Evolutionary conservation across 1,140 invertebrate species (phyloP), one percentile per base, ranked within the genome.

Genomic region (Drosophila persimilis): DNA sequence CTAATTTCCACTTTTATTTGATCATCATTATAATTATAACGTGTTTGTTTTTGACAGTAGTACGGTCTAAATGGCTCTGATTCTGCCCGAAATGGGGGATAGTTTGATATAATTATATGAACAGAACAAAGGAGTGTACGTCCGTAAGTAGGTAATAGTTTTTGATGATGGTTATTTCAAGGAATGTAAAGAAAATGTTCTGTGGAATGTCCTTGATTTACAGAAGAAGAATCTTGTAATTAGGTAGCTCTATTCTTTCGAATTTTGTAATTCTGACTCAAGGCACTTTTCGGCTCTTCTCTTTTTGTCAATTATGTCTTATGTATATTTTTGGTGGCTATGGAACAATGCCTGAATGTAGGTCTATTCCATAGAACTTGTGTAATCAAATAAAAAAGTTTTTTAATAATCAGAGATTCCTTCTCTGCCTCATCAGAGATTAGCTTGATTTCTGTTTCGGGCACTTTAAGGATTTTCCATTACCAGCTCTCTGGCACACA

Each of bases 21-120:
- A 66, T 59, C 50, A 43, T 67, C 29, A 52, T 67, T 61, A 73
- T 73, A 73, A 63, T 73, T 57, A 52, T 63, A 45, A 47, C 63
- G 35, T 51, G 57, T 45, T 72, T 54, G 57, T 56, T 63, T 50
- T 73, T 47, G 35, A 35, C 58, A 41, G 57, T 43, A 13, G 55
- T 54, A 39, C 35, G 41, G 47, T 35, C 31, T 51, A 60, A 60
- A 71, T 60, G 55, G 31, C 17, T 41, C 2, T 2, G n/a, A 70
- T 47, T 7, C 43, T 51, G 26, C 9, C 20, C 11, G n/a, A 8
- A 39, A 65, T 0, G 35, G 24, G 20, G 41, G 50, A 43, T 44
- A 1, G 29, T 20, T 15, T 45, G 22, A 9, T 15, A 17, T 2
- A 39, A 35, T 46, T 46, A 11, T 41, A 1, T 17, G 17, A 13